Conservation (phyloP, 1,140 invertebrate genomes). For the Gryon sp. region DNA sequence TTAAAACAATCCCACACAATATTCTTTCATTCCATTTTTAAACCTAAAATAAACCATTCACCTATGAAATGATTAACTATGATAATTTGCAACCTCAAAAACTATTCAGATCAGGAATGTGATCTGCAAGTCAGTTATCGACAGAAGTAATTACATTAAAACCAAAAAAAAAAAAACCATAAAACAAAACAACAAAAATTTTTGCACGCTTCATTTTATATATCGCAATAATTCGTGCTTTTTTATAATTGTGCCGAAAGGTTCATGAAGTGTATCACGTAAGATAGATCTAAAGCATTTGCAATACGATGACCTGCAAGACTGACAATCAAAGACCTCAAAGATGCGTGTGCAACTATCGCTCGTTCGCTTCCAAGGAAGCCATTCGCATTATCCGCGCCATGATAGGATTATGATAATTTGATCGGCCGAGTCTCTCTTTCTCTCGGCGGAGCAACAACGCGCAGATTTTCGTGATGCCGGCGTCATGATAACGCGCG, state of each 20-base stretch:
- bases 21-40: no score
- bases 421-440: slow-evolving; percentile 56
- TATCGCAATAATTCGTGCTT: slow-evolving; percentile 18
- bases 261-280: slow-evolving; percentile 40
- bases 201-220: no score
- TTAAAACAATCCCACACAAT: no score
- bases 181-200: no score
- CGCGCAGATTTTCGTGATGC: slow-evolving; percentile 58
- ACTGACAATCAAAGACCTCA: slow-evolving; percentile 55
- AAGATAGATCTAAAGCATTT: slow-evolving; percentile 48
- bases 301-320: slow-evolving; percentile 49
- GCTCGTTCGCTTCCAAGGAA: slow-evolving; percentile 64
- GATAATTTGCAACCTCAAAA: no score
- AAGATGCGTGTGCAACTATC: slow-evolving; percentile 51
- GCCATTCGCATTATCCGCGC: slow-evolving; percentile 71
- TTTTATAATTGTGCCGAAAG: slow-evolving; percentile 41
- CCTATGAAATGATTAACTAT: no score
- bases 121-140: no score
- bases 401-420: slow-evolving; percentile 74
- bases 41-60: no score
- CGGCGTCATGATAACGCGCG: slow-evolving; percentile 55
- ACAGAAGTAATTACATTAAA: no score
- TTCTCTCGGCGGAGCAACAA: slow-evolving; percentile 30
- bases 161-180: background rate
- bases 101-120: no score